These are phyloP conservation scores for Eublepharis macularius DNA, from an alignment of 2,113 vertebrate species.

Conservation along the genomic window DNA sequence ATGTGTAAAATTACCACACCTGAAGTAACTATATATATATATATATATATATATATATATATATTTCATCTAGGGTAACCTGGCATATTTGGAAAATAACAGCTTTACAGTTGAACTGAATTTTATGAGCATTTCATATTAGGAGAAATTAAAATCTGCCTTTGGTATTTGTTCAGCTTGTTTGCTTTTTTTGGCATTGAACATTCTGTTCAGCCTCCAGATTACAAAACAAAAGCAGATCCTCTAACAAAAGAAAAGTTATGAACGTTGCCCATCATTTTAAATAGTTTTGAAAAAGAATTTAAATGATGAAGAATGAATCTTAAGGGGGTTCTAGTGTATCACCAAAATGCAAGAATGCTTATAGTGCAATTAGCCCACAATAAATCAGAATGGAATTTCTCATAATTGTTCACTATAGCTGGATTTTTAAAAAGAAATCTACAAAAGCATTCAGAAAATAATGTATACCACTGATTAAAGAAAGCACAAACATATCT, in stretches of 20 bases:
- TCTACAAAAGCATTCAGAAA: not conserved
- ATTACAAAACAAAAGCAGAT: constrained; percentile 32
- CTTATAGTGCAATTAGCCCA: not conserved
- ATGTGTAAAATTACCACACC: not conserved
- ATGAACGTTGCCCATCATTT: not conserved
- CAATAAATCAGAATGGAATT: not conserved
- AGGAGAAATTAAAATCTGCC: constrained; percentile 20
- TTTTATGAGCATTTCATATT: constrained; percentile 3
- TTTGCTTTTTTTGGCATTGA: constrained; percentile 18
- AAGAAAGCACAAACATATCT: not conserved
- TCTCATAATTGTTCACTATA: not conserved
- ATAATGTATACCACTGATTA: not conserved
- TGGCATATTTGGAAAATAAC: not conserved
- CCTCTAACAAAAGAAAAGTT: constrained; percentile 3
- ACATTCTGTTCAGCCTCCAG: constrained; percentile 22
- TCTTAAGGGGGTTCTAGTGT: not conserved
- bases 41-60: too few relatives aligned
- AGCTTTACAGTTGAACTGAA: constrained; percentile 1
- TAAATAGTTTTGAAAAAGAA: not conserved
- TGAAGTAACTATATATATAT: not conserved
- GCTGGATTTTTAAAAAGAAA: not conserved
- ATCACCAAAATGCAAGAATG: not conserved
- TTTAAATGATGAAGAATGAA: not conserved
- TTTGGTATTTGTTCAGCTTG: constrained; percentile 24
- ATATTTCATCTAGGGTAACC: not conserved